A percentile compares a stretch with the other conserved stretches of the same genome.
Evolutionary conservation across 2,888 invertebrate species (phyloP).

Genomic region (Meganola albula): DNA sequence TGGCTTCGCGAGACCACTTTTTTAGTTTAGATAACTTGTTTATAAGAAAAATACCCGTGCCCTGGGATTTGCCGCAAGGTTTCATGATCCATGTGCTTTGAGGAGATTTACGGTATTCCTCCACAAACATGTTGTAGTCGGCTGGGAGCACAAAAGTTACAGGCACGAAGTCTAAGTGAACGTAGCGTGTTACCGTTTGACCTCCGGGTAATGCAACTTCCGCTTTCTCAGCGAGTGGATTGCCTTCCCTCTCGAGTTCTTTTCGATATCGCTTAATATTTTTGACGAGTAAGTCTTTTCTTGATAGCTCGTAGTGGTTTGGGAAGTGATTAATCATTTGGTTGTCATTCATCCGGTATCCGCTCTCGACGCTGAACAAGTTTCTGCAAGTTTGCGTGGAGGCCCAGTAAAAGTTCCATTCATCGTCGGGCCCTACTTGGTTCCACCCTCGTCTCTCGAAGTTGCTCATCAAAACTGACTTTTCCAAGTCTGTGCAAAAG

Average conservation of each 20-base stretch:
- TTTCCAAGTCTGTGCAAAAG: constrained; percentile 1
- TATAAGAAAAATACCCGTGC: constrained; percentile 91
- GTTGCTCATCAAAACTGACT: constrained; percentile 1
- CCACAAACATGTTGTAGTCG: constrained; percentile 95
- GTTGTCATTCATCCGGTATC: constrained; percentile 79
- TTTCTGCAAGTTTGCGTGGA: constrained; percentile 89
- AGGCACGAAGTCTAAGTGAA: constrained; percentile 90
- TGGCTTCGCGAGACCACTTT: constrained; percentile 87
- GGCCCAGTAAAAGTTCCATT: constrained; percentile 96
- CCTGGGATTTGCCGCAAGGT: constrained; percentile 92
- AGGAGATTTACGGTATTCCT: constrained; percentile 92
- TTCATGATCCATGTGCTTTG: constrained; percentile 96
- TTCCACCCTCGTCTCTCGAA: constrained; percentile 71
- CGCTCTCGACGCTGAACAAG: constrained; percentile 78
- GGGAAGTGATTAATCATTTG: constrained; percentile 95
- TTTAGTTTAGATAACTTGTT: constrained; percentile 92
- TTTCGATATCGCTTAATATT: constrained; percentile 93
- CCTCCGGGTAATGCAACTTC: constrained; percentile 60
- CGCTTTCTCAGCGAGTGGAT: constrained; percentile 83
- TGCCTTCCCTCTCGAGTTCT: constrained; percentile 91
- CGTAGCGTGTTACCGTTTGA: constrained; percentile 80
- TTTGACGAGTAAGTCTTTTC: constrained; percentile 94
- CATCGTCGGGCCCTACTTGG: constrained; percentile 87
- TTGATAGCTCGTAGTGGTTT: constrained; percentile 91
- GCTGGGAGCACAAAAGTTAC: constrained; percentile 92